Evolutionary conservation across 2,888 invertebrate species (phyloP), one percentile per base, ranked within the genome.

Genomic region (Drosophila macrothrix): DNA sequence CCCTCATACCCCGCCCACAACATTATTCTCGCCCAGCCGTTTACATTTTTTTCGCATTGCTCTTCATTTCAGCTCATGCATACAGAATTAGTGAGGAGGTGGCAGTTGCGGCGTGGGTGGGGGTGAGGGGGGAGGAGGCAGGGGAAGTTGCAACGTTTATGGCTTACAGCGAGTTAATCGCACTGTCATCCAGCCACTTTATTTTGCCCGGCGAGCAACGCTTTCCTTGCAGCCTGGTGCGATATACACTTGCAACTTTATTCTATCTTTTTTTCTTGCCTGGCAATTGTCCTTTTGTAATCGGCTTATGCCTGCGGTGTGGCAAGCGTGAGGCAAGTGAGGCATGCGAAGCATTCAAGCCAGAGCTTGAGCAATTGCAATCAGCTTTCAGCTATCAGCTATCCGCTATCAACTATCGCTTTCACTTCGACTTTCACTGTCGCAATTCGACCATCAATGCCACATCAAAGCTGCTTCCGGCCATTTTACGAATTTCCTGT

Each of bases 91-190:
- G 85, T 87, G 83, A 43, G 67, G 12, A 10, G 29, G 29, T 29
- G n/a, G 19, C 14, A n/a, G n/a, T 46, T 16, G 28, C 16, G 29
- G 39, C 4, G 54, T 31, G 31, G 31, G 31, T 7, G 31, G 31
- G 9, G 31, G 31, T 7, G 31, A 9, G 9, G 7, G 43, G n/a
- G 43, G 43, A 2, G 7, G 43, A 14, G 61, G n/a, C 46, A 37
- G 41, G 61, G 41, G 41, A 5, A 2, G 55, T 66, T 76, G 80
- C 79, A 88, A 72, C 87, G 83, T 84, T 88, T 88, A 87, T 78
- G 82, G 89, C 87, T 88, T 88, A 86, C 82, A 88, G 84, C 87
- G 71, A 88, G 87, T 88, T 88, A 88, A 88, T 88, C 89, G 89
- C 87, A 69, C 89, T 84, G 87, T 88, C 89, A 88, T 84, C 78